phyloP scores from a whole-genome alignment of 2,888 invertebrate species.

The Callosobruchus maculatus region DNA sequence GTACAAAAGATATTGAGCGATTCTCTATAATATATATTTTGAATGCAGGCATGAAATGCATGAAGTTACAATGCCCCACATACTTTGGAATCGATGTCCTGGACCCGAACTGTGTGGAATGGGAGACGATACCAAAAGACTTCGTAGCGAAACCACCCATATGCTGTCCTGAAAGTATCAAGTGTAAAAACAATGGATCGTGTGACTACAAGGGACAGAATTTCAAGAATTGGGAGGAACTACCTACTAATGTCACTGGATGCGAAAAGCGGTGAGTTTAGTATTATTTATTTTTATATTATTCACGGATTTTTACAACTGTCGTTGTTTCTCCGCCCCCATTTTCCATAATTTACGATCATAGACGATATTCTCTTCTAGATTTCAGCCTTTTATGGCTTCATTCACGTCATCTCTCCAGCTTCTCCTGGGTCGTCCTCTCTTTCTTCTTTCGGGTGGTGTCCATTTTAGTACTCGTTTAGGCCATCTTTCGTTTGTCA shows the following conservation, averaged over 20 bases:
- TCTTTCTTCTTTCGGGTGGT: no score
- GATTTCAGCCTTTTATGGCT: no score
- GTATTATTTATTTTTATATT: no score
- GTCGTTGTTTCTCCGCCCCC: no score
- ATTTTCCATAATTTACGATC: no score
- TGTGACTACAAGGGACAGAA: slow-evolving; percentile 59
- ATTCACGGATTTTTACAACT: no score
- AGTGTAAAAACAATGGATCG: slow-evolving; percentile 78
- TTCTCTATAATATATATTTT: neutral
- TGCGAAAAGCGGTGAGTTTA: slow-evolving; percentile 60
- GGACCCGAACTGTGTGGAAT: slow-evolving; percentile 78
- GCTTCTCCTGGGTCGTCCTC: no score
- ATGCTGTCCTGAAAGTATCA: slow-evolving; percentile 77
- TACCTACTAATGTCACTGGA: slow-evolving; percentile 75
- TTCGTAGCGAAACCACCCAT: slow-evolving; percentile 69
- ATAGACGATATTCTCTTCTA: no score
- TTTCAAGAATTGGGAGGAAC: slow-evolving; percentile 75
- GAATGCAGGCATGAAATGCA: slow-evolving; percentile 64
- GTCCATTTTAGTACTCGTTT: no score
- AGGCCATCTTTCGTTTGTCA: no score
- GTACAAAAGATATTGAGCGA: no score
- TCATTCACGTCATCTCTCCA: no score
- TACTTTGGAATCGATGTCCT: slow-evolving; percentile 82
- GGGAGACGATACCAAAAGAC: slow-evolving; percentile 77
- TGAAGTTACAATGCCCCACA: slow-evolving; percentile 77